Percentiles rank a stretch among this genome's conserved stretches.
Conservation (phyloP, 1,140 invertebrate species). For the Spodoptera litura region DNA sequence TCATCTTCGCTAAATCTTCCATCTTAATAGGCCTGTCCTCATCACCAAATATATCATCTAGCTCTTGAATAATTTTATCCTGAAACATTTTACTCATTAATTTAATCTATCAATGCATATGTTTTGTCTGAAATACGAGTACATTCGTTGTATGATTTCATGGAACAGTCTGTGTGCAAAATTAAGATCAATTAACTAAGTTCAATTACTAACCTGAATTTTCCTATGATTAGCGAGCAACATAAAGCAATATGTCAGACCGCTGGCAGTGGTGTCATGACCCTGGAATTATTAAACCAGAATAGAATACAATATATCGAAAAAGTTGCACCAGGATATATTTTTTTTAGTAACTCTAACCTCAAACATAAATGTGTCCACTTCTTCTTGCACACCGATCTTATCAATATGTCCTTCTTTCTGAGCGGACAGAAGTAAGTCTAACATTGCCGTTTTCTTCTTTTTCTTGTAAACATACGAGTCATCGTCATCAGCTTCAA, state of each 20-base stretch:
- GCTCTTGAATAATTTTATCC: conserved; percentile 87
- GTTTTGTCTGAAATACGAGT: too few species aligned
- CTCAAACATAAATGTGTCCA: conserved; percentile 93
- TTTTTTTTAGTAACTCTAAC: conserved; percentile 74
- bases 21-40: conserved; percentile 79
- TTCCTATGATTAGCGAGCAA: conserved; percentile 88
- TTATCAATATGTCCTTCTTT: conserved; percentile 85
- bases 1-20: conserved; percentile 88
- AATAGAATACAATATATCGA: neutral
- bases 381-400: conserved; percentile 89
- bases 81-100: conserved; percentile 66
- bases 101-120: too few species aligned
- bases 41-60: conserved; percentile 86
- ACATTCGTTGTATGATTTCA: too few species aligned
- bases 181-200: neutral
- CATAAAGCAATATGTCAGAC: conserved; percentile 89
- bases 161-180: too few species aligned
- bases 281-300: conserved; percentile 57
- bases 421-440: conserved; percentile 90
- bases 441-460: conserved; percentile 91
- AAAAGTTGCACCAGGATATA: neutral
- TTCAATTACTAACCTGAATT: conserved; percentile 83
- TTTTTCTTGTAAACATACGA: conserved; percentile 69
- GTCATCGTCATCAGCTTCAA: conserved; percentile 46
- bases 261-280: conserved; percentile 93